Conservation (phyloP, 1,140 invertebrate genomes). For the Popillia japonica region DNA sequence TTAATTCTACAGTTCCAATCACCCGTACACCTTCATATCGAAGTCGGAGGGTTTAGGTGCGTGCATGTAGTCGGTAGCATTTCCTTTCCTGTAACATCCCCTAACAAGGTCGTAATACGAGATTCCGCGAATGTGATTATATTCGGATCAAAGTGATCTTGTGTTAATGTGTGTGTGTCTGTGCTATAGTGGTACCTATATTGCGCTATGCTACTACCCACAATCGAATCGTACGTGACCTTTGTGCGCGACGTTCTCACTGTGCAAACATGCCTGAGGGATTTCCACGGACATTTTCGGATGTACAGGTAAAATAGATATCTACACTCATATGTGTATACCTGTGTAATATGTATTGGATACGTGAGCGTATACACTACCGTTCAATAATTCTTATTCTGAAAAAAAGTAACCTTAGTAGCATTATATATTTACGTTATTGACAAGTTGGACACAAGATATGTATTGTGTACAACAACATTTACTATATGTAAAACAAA, state of each 20-base stretch:
- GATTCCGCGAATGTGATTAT: slow-evolving; percentile 21
- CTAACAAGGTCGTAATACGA: background rate
- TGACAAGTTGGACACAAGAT: too few relatives aligned
- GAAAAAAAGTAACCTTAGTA: too few relatives aligned
- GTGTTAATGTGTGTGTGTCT: slow-evolving; percentile 39
- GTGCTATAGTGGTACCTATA: slow-evolving; percentile 45
- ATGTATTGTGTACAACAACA: too few relatives aligned
- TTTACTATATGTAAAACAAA: too few relatives aligned
- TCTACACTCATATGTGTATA: background rate
- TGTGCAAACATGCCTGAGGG: slow-evolving; percentile 54
- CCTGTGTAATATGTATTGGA: too few relatives aligned
- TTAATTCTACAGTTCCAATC: background rate
- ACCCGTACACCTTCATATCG: background rate
- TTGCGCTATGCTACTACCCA: slow-evolving; percentile 51
- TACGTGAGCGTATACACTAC: too few relatives aligned
- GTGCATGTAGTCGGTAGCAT: background rate
- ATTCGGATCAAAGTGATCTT: slow-evolving; percentile 35
- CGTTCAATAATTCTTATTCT: too few relatives aligned
- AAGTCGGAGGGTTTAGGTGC: background rate
- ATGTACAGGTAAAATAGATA: slow-evolving; percentile 49
- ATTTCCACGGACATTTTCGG: slow-evolving; percentile 53
- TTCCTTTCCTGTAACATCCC: background rate
- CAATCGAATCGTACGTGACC: slow-evolving; percentile 53
- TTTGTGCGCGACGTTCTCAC: slow-evolving; percentile 51
- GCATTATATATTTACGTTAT: too few relatives aligned